These are phyloP conservation scores for Willowsia nigromaculata DNA, from an alignment of 2,888 invertebrate genomes.

Conservation along the genomic window DNA sequence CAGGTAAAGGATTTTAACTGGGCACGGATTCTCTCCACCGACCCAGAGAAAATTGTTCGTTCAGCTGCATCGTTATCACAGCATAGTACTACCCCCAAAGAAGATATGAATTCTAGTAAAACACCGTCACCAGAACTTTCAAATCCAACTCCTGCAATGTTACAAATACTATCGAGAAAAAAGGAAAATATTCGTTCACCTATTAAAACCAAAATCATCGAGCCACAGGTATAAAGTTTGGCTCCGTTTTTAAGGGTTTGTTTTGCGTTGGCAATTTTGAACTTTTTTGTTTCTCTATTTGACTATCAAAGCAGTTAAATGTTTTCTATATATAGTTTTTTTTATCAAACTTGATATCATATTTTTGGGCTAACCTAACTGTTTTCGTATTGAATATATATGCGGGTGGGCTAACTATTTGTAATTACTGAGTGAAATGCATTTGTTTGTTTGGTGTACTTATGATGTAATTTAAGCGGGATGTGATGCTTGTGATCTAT, in stretches of 20 bases:
- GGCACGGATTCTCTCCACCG: conserved; percentile 85
- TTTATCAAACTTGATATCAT: background rate
- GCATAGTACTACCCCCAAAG: conserved; percentile 65
- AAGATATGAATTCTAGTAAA: conserved; percentile 68
- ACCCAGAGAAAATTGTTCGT: conserved; percentile 84
- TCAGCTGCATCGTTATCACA: conserved; percentile 75
- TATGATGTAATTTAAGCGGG: no score
- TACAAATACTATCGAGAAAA: conserved; percentile 84
- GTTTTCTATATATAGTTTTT: background rate
- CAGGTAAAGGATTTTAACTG: conserved; percentile 83
- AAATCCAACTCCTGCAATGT: conserved; percentile 87
- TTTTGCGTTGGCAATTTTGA: background rate
- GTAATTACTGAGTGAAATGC: no score
- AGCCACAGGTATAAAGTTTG: conserved; percentile 66
- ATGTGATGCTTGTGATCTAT: no score
- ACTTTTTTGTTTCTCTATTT: background rate
- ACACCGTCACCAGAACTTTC: conserved; percentile 78
- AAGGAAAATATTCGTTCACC: conserved; percentile 82
- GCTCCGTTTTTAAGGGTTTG: conserved; percentile 5
- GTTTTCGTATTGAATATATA: no score
- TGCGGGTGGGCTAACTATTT: no score
- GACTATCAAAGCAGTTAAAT: background rate
- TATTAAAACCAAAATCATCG: conserved; percentile 61
- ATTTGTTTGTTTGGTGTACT: no score
- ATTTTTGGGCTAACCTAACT: no score